Conservation (phyloP, 2,888 invertebrate genomes). For the Platypus cylindrus region DNA sequence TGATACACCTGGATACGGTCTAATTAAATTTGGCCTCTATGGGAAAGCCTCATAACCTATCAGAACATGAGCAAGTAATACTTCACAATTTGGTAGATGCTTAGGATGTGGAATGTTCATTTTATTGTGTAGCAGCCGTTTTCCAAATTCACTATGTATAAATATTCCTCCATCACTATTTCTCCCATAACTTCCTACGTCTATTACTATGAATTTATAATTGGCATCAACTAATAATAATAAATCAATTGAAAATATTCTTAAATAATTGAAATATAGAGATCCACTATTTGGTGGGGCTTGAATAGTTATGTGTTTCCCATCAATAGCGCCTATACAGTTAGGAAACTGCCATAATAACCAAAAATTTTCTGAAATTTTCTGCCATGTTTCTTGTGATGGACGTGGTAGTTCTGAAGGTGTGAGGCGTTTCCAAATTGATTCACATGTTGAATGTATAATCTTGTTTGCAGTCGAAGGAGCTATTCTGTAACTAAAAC, state of each 20-base stretch:
- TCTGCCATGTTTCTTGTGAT: neutral
- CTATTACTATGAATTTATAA: slow-evolving; percentile 3
- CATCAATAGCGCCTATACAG: slow-evolving; percentile 3
- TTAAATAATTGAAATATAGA: slow-evolving; percentile 4
- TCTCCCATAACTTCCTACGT: slow-evolving; percentile 2
- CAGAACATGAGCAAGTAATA: slow-evolving; percentile 3
- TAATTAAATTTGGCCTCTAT: slow-evolving; percentile 5
- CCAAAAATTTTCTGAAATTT: neutral
- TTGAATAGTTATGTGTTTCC: slow-evolving; percentile 1
- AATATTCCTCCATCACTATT: slow-evolving; percentile 7
- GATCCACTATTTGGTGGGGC: slow-evolving; percentile 5
- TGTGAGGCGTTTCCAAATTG: slow-evolving; percentile 2
- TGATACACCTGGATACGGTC: slow-evolving; percentile 9
- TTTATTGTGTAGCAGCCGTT: slow-evolving; percentile 1
- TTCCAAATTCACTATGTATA: slow-evolving; percentile 2
- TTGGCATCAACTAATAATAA: slow-evolving; percentile 2
- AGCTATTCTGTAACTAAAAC: slow-evolving; percentile 17
- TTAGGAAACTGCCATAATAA: slow-evolving; percentile 3
- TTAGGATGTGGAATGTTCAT: slow-evolving; percentile 3
- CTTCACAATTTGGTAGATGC: slow-evolving; percentile 1
- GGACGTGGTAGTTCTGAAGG: slow-evolving; percentile 4
- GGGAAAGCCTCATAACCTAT: slow-evolving; percentile 7
- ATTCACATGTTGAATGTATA: slow-evolving; percentile 8
- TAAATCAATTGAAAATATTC: slow-evolving; percentile 1
- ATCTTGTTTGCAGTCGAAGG: slow-evolving; percentile 14